Evolutionary conservation across 2,113 vertebrate species (phyloP).

Genomic region (Gadus chalcogrammus): DNA sequence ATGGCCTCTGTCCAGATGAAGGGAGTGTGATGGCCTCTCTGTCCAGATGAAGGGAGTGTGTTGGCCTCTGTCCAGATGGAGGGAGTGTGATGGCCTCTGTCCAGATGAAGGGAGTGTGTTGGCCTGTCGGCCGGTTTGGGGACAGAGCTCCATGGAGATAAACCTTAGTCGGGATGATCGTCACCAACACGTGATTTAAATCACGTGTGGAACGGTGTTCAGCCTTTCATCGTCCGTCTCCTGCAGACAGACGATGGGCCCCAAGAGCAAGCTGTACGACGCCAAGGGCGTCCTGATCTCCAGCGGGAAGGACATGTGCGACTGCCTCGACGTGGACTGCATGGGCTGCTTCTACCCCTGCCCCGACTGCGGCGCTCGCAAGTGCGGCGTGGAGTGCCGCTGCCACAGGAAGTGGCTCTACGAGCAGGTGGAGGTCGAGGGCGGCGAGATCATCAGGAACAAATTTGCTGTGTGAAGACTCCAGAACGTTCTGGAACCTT

Average conservation of each 20-base stretch:
- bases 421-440: constrained; percentile 96
- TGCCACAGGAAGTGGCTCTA: constrained; percentile 98
- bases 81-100: too few species aligned
- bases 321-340: constrained; percentile 92
- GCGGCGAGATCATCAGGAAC: constrained; percentile 91
- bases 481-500: not conserved
- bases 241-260: constrained; percentile 77
- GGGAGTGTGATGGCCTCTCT: too few species aligned
- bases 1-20: too few species aligned
- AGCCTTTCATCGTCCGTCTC: too few species aligned
- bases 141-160: too few species aligned
- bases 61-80: too few species aligned
- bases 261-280: constrained; percentile 92
- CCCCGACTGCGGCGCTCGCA: constrained; percentile 85
- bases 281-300: constrained; percentile 84
- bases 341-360: constrained; percentile 96
- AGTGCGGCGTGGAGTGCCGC: constrained; percentile 90
- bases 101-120: too few species aligned
- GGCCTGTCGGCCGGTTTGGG: too few species aligned
- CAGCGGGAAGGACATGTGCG: constrained; percentile 89
- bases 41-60: too few species aligned
- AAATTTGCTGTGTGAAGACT: constrained; percentile 76
- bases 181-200: too few species aligned
- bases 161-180: too few species aligned
- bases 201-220: too few species aligned